Evolutionary conservation across 2,113 vertebrate genomes (phyloP).

Genomic region (Oryzias woworae): DNA sequence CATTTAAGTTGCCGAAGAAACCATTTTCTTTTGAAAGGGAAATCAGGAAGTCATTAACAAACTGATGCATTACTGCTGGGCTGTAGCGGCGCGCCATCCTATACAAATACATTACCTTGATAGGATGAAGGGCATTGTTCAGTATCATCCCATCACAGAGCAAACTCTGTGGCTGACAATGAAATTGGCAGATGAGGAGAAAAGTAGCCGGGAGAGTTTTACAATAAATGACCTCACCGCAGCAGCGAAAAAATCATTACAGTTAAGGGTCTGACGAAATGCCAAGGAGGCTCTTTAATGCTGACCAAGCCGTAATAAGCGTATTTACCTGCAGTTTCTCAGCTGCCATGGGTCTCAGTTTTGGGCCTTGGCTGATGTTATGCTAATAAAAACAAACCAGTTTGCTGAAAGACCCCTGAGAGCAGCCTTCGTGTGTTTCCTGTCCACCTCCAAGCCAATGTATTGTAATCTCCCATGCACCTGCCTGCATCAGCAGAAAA

Average conservation of each 20-base stretch:
- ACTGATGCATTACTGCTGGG: slow-evolving; percentile 33
- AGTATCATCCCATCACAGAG: slow-evolving; percentile 48
- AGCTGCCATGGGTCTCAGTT: slow-evolving; percentile 51
- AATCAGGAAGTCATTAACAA: slow-evolving; percentile 57
- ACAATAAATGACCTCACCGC: slow-evolving; percentile 29
- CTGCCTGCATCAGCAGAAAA: slow-evolving; percentile 69
- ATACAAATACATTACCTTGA: slow-evolving; percentile 44
- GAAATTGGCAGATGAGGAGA: slow-evolving; percentile 46
- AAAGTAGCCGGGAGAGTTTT: slow-evolving; percentile 23
- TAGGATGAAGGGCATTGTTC: slow-evolving; percentile 32
- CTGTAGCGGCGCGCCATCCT: slow-evolving; percentile 37
- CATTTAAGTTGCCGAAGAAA: slow-evolving; percentile 26
- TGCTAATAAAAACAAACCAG: slow-evolving; percentile 73
- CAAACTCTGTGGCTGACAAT: slow-evolving; percentile 35
- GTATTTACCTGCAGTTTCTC: slow-evolving; percentile 64
- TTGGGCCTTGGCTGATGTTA: slow-evolving; percentile 54
- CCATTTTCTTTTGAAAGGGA: slow-evolving; percentile 37
- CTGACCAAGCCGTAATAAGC: slow-evolving; percentile 68
- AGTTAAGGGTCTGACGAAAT: slow-evolving; percentile 60
- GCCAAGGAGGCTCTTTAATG: slow-evolving; percentile 46
- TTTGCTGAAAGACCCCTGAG: slow-evolving; percentile 40
- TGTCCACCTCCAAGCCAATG: slow-evolving; percentile 15
- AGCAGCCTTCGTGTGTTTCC: slow-evolving; percentile 43
- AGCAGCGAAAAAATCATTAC: slow-evolving; percentile 56
- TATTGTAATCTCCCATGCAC: slow-evolving; percentile 29